Evolutionary conservation across 2,113 vertebrate species (phyloP).

Genomic region (Sinocyclocheilus grahami): DNA sequence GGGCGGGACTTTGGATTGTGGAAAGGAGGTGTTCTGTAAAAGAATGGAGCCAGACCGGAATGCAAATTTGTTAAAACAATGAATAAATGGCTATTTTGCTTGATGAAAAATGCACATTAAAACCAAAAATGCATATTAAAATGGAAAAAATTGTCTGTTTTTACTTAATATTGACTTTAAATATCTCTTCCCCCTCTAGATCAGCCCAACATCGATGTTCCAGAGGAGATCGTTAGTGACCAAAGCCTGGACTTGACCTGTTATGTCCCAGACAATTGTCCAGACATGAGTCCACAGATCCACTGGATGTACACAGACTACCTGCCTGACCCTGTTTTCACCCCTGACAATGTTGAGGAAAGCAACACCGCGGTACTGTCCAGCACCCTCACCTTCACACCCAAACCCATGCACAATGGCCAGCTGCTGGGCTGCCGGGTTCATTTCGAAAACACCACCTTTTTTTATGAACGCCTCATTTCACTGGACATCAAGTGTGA

Average conservation of each 20-base stretch:
- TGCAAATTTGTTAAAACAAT: not conserved
- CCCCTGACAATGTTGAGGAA: slow-evolving; percentile 77
- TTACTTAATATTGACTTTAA: not conserved
- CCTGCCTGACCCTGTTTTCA: slow-evolving; percentile 80
- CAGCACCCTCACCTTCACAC: slow-evolving; percentile 82
- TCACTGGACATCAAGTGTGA: slow-evolving; percentile 88
- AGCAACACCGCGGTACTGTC: slow-evolving; percentile 82
- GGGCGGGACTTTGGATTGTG: not conserved
- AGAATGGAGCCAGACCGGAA: not conserved
- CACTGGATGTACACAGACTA: slow-evolving; percentile 86
- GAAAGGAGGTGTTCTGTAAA: not conserved
- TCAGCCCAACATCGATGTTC: slow-evolving; percentile 84
- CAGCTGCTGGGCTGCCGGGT: slow-evolving; percentile 86
- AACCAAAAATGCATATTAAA: not conserved
- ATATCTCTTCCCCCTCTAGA: slow-evolving; percentile 66
- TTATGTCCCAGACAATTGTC: slow-evolving; percentile 87
- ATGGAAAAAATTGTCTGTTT: not conserved
- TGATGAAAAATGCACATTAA: not conserved
- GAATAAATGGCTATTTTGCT: not conserved
- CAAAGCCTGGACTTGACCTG: slow-evolving; percentile 83
- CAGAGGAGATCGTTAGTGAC: slow-evolving; percentile 83
- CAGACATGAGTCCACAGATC: slow-evolving; percentile 83
- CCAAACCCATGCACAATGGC: slow-evolving; percentile 82
- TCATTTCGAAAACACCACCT: slow-evolving; percentile 81
- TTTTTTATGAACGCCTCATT: slow-evolving; percentile 82